Conservation (phyloP, 2,888 invertebrate genomes). For the Acanthosepion esculentum region DNA sequence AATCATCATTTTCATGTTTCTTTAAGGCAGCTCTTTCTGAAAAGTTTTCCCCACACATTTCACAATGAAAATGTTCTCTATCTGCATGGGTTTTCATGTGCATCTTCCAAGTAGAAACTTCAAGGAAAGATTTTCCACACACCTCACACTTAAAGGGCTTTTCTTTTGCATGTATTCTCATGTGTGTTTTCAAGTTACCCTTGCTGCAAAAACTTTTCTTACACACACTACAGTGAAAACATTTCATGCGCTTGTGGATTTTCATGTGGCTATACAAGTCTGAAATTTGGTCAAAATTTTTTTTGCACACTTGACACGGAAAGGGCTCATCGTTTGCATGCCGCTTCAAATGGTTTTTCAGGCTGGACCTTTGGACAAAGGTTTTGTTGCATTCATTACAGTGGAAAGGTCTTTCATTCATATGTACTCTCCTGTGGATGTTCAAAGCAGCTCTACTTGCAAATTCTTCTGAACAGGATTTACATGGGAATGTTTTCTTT, state of each 20-base stretch:
- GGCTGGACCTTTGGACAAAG: not conserved
- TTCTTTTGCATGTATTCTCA: not conserved
- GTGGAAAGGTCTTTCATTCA: not conserved
- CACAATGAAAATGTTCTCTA: not conserved
- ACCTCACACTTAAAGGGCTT: slow-evolving; percentile 36
- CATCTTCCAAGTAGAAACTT: not conserved
- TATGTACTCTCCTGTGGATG: not conserved
- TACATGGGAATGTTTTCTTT: not conserved
- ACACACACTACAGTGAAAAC: not conserved
- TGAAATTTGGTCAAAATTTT: not conserved
- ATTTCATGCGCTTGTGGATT: not conserved
- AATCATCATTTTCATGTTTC: not conserved
- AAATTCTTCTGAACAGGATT: not conserved
- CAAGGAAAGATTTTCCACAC: not conserved
- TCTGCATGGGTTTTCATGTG: not conserved
- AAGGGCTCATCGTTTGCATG: not conserved
- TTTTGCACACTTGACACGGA: not conserved
- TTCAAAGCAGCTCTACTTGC: not conserved
- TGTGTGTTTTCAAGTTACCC: not conserved
- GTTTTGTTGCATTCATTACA: not conserved
- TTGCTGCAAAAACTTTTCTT: not conserved
- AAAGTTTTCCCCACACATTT: not conserved
- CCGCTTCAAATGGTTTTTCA: not conserved
- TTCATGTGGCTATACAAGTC: slow-evolving; percentile 1
- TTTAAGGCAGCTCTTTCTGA: not conserved